Evolutionary conservation across 2,113 vertebrate species (phyloP).

Genomic region (Phrynosoma blainvillii): DNA sequence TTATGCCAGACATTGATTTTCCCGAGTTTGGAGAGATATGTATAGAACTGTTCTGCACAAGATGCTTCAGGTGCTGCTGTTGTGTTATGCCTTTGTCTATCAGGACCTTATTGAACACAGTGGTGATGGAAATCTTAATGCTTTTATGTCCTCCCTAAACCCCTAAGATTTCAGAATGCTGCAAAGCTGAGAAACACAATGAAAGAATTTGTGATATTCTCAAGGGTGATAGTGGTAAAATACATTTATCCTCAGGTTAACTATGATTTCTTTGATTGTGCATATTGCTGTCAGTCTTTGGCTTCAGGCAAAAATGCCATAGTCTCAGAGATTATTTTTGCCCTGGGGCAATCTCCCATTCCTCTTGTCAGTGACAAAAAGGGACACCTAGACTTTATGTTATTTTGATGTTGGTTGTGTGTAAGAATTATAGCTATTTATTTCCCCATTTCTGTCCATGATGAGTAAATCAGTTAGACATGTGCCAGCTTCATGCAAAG

Average conservation of each 20-base stretch:
- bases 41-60: neutral
- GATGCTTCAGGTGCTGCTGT: neutral
- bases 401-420: constrained; percentile 6
- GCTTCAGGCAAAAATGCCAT: constrained; percentile 3
- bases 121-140: neutral
- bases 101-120: neutral
- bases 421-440: neutral
- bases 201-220: neutral
- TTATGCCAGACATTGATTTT: neutral
- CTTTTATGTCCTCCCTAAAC: neutral
- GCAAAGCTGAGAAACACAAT: neutral
- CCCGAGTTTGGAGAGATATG: neutral
- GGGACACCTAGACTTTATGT: constrained; percentile 2
- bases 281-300: neutral
- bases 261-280: constrained; percentile 25
- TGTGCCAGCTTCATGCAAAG: neutral
- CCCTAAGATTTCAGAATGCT: neutral
- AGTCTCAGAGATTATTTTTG: constrained; percentile 8
- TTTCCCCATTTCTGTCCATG: neutral
- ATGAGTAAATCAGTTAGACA: neutral
- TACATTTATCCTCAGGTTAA: neutral
- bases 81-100: neutral
- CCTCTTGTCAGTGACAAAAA: constrained; percentile 30
- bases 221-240: neutral
- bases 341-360: neutral